Evolutionary conservation across 2,888 invertebrate species (phyloP).

Genomic region (Polyommatus iphigenia): DNA sequence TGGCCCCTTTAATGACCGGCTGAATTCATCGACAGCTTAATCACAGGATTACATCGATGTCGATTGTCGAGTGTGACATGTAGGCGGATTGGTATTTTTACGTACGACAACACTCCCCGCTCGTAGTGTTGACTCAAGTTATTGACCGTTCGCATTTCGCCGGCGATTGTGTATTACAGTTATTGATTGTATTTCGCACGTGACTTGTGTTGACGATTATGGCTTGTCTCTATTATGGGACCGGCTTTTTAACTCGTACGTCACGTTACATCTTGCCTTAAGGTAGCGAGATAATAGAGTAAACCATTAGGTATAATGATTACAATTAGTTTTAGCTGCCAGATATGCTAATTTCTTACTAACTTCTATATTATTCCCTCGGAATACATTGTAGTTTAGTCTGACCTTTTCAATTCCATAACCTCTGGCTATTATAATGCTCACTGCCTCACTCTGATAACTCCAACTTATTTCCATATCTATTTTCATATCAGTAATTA

Average conservation of each 20-base stretch:
- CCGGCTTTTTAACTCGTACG: slow-evolving; percentile 46
- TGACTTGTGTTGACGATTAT: slow-evolving; percentile 74
- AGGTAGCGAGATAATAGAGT: slow-evolving; percentile 25
- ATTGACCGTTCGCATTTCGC: slow-evolving; percentile 74
- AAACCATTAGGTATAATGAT: neutral
- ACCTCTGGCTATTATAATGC: neutral
- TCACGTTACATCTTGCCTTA: slow-evolving; percentile 21
- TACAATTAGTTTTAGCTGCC: neutral
- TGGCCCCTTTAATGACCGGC: slow-evolving; percentile 4
- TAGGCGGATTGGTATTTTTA: slow-evolving; percentile 40
- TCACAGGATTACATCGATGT: slow-evolving; percentile 29
- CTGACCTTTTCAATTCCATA: neutral
- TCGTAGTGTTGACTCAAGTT: slow-evolving; percentile 72
- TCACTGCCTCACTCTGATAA: neutral
- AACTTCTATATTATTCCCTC: neutral
- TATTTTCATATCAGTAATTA: slow-evolving; percentile 16
- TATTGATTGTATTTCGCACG: slow-evolving; percentile 76
- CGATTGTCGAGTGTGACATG: slow-evolving; percentile 32
- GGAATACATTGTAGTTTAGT: neutral
- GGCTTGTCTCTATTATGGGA: slow-evolving; percentile 58
- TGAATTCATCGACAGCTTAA: slow-evolving; percentile 26
- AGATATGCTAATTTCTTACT: neutral
- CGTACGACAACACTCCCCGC: slow-evolving; percentile 56
- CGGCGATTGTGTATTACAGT: slow-evolving; percentile 75
- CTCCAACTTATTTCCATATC: slow-evolving; percentile 25